Percentiles rank a stretch among this genome's conserved stretches.
Evolutionary conservation across 2,888 invertebrate genomes (phyloP).

Genomic region (Mayetiola destructor): DNA sequence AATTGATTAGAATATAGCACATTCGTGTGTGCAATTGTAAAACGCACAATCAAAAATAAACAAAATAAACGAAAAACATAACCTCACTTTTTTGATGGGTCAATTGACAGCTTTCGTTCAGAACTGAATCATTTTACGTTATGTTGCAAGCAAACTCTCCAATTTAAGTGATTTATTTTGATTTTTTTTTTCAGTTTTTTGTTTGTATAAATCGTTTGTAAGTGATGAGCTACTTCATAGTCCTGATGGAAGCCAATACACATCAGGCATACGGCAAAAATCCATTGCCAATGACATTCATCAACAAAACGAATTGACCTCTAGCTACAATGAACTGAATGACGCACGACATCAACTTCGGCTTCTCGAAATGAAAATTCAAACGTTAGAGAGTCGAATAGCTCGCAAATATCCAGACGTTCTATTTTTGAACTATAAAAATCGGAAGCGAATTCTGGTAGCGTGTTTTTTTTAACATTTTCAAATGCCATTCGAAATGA

Average conservation of each 20-base stretch:
- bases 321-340: constrained; percentile 29
- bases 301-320: background rate
- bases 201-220: constrained; percentile 20
- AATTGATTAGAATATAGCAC: no score
- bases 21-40: background rate
- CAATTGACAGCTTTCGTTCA: no score
- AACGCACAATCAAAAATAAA: background rate
- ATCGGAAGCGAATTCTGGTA: constrained; percentile 82
- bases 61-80: background rate
- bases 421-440: constrained; percentile 79
- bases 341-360: constrained; percentile 50
- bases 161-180: background rate
- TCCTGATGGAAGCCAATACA: background rate
- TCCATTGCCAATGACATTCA: background rate
- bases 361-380: constrained; percentile 56
- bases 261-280: background rate
- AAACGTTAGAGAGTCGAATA: constrained; percentile 53
- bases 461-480: constrained; percentile 21
- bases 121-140: background rate
- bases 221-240: constrained; percentile 18
- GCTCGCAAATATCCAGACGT: constrained; percentile 82
- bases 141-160: background rate
- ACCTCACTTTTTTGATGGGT: no score
- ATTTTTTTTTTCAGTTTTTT: constrained; percentile 17
- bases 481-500: background rate